A percentile compares a stretch with the other conserved stretches of the same genome.
phyloP scores from a whole-genome alignment of 2,113 vertebrate genomes.

The Urocitellus parryii region DNA sequence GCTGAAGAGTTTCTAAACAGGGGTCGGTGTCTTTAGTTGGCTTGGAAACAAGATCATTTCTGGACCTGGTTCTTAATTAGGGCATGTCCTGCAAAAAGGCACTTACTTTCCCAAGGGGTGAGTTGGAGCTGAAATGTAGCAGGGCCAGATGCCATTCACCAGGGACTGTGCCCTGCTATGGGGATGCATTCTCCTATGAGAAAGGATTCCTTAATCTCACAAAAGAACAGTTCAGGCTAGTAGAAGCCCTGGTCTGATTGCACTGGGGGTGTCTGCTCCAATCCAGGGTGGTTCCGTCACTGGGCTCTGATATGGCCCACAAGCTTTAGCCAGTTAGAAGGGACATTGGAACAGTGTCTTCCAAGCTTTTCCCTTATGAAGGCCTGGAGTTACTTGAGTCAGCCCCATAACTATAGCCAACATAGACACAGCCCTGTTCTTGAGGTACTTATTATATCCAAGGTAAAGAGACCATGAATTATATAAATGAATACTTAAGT shows the following conservation, averaged over 20 bases:
- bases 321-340: background rate
- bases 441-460: background rate
- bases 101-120: background rate
- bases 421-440: background rate
- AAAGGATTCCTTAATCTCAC: background rate
- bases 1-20: background rate
- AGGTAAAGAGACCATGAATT: background rate
- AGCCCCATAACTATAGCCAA: background rate
- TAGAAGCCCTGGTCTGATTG: background rate
- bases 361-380: background rate
- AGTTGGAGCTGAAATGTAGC: background rate
- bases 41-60: conserved; percentile 26
- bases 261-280: background rate
- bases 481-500: background rate
- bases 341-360: background rate
- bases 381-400: background rate
- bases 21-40: background rate
- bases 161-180: background rate
- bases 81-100: background rate
- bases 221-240: background rate
- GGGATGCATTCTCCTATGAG: background rate
- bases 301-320: background rate
- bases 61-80: background rate
- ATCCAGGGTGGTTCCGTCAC: background rate
- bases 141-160: background rate